Percentiles rank a stretch among this genome's conserved stretches.
Evolutionary conservation across 2,888 invertebrate genomes (phyloP).

Genomic region (Eulithis testata): DNA sequence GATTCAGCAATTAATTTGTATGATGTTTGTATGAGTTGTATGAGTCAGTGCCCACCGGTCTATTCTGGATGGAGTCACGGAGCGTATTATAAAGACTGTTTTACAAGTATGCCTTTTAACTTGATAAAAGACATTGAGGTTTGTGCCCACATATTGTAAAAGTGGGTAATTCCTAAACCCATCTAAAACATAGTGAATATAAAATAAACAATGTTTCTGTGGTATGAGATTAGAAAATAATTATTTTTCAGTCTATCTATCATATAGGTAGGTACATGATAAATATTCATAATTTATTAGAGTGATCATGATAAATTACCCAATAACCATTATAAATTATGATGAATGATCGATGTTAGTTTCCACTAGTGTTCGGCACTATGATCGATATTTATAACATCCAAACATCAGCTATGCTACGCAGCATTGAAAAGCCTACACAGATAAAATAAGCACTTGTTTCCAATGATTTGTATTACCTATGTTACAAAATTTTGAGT

Average conservation of each 20-base stretch:
- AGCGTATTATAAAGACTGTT: too few species aligned
- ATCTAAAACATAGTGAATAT: too few species aligned
- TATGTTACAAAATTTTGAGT: too few species aligned
- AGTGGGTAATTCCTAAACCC: too few species aligned
- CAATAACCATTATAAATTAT: constrained; percentile 1
- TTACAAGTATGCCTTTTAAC: too few species aligned
- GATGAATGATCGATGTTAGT: constrained; percentile 1
- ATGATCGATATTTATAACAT: neutral
- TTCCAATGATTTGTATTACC: neutral
- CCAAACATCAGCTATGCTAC: neutral
- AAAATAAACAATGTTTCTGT: too few species aligned
- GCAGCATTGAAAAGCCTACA: neutral
- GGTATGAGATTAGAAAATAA: too few species aligned
- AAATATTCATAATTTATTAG: neutral
- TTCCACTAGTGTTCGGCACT: neutral
- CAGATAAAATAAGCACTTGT: neutral
- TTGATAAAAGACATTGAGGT: too few species aligned
- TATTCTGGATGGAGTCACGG: constrained; percentile 18
- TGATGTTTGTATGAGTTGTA: constrained; percentile 8
- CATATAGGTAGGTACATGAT: too few species aligned
- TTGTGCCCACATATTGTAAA: too few species aligned
- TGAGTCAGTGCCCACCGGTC: constrained; percentile 18
- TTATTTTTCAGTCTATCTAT: too few species aligned
- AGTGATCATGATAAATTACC: neutral
- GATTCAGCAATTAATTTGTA: constrained; percentile 27